These are phyloP conservation scores for Lysandra coridon DNA, from an alignment of 2,888 invertebrate genomes.

Conservation along the genomic window DNA sequence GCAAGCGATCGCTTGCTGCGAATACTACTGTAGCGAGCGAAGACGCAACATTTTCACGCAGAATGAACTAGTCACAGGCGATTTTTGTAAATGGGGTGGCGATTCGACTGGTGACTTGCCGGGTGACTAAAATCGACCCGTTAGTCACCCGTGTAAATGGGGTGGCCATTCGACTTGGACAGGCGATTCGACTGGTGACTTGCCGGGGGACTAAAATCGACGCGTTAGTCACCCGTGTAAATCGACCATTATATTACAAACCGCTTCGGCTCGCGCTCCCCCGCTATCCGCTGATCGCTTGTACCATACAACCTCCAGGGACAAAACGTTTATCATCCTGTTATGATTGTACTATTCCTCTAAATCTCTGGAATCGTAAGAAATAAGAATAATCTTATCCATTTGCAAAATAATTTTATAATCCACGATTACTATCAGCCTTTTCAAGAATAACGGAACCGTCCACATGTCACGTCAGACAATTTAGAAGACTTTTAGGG, in stretches of 20 bases:
- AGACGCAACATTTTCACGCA: too few species aligned
- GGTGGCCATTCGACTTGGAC: too few species aligned
- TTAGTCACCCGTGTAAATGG: too few species aligned
- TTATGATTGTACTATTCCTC: conserved; percentile 21
- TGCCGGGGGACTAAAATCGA: neutral
- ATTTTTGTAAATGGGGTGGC: too few species aligned
- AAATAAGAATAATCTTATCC: neutral
- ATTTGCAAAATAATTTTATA: neutral
- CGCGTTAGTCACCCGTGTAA: neutral
- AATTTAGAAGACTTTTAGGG: too few species aligned
- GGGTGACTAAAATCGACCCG: too few species aligned
- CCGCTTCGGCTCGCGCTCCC: neutral
- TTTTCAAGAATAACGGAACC: neutral
- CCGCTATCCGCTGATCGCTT: neutral
- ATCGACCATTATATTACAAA: neutral
- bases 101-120: too few species aligned
- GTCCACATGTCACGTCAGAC: too few species aligned
- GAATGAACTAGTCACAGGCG: too few species aligned
- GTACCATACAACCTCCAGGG: neutral
- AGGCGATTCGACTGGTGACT: too few species aligned
- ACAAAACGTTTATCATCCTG: conserved; percentile 26
- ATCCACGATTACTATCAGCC: neutral
- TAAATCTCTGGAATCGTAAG: conserved; percentile 20
- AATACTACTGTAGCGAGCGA: too few species aligned
- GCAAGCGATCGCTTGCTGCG: too few species aligned